Conservation (phyloP, 2,888 invertebrate species). For the Listrodromus nycthemerus region DNA sequence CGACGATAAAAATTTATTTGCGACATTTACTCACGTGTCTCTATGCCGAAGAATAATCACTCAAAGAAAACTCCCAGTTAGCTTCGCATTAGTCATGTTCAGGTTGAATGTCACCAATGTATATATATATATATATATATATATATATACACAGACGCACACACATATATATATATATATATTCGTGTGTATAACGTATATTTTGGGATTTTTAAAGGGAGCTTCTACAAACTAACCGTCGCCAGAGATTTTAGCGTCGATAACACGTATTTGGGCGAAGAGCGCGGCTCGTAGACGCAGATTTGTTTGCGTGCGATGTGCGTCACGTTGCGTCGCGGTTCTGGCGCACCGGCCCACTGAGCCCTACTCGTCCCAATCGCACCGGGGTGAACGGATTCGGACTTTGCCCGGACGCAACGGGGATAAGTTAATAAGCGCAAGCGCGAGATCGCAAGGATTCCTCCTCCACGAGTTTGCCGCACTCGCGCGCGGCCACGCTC, state of each 20-base stretch:
- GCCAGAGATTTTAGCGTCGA: neutral
- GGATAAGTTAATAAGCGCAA: conserved; percentile 53
- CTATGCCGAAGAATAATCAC: neutral
- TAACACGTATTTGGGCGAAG: neutral
- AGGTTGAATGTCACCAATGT: no score
- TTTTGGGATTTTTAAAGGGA: no score
- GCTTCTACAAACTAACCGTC: neutral
- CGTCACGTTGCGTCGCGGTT: conserved; percentile 41
- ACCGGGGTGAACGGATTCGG: conserved; percentile 61
- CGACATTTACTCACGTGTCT: conserved; percentile 16
- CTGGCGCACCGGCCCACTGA: conserved; percentile 47
- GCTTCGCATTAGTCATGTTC: neutral
- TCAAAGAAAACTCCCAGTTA: neutral
- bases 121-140: no score
- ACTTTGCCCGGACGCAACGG: conserved; percentile 58
- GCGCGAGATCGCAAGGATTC: conserved; percentile 45
- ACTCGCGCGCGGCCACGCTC: conserved; percentile 10
- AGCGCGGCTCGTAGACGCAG: neutral
- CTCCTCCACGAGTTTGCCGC: conserved; percentile 8
- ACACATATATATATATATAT: no score
- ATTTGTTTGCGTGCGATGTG: conserved; percentile 12
- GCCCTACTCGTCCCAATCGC: conserved; percentile 26
- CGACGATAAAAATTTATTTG: neutral
- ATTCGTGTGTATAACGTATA: no score
- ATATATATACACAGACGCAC: no score